Evolutionary conservation across 2,888 invertebrate species (phyloP).

Genomic region (Proisotoma minuta): DNA sequence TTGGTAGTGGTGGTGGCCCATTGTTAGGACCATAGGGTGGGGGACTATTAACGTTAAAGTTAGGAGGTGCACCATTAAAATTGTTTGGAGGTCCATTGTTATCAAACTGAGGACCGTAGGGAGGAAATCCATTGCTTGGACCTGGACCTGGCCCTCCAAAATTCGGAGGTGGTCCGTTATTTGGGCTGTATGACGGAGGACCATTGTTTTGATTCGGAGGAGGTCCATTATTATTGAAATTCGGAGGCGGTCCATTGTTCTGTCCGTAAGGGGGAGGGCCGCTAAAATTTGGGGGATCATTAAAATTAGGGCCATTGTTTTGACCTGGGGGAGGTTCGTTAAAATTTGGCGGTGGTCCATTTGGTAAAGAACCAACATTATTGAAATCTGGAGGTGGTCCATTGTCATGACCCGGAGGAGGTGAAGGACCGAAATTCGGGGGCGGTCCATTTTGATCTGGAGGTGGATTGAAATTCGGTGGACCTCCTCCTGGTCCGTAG

Average conservation of each 20-base stretch:
- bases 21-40: conserved; percentile 14
- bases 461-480: too few relatives aligned
- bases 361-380: background rate
- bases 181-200: background rate
- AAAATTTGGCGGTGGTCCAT: conserved; percentile 2
- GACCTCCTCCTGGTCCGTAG: too few relatives aligned
- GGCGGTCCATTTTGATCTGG: background rate
- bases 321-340: conserved; percentile 5
- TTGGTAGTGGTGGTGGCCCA: conserved; percentile 1
- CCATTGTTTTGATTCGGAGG: conserved; percentile 3
- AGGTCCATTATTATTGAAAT: conserved; percentile 10
- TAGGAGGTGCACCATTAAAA: background rate
- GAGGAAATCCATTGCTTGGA: background rate
- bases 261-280: background rate
- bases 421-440: background rate
- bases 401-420: background rate
- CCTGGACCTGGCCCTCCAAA: background rate
- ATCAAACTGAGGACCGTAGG: conserved; percentile 1
- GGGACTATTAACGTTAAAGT: conserved; percentile 8
- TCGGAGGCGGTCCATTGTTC: conserved; percentile 6
- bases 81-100: conserved; percentile 3
- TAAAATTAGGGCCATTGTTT: background rate
- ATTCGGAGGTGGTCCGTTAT: conserved; percentile 2
- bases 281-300: conserved; percentile 1
- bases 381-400: background rate